Percentiles rank a stretch among this genome's conserved stretches.
Evolutionary conservation across 1,140 invertebrate genomes (phyloP).

Genomic region (Acromyrmex charruanus): DNA sequence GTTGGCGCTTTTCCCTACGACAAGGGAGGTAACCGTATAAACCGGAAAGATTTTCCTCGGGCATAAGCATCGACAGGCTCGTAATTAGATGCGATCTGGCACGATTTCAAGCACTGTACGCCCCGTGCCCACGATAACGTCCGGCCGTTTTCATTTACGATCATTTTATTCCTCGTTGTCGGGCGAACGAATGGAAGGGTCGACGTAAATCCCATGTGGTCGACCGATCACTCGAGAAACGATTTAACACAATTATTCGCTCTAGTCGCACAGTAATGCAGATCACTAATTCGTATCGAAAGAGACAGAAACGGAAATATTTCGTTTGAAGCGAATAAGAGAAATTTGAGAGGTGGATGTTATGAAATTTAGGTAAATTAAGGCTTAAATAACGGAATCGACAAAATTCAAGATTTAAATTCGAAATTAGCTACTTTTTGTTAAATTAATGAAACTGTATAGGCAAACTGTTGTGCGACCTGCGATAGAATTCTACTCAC

Average conservation of each 20-base stretch:
- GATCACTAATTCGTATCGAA: not conserved
- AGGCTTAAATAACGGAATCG: not conserved
- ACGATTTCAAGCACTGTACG: slow-evolving; percentile 54
- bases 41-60: slow-evolving; percentile 56
- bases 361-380: not conserved
- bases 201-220: slow-evolving; percentile 37
- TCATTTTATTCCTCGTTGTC: slow-evolving; percentile 49
- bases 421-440: not conserved
- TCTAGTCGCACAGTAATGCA: not conserved
- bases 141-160: slow-evolving; percentile 52
- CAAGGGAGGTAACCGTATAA: slow-evolving; percentile 27
- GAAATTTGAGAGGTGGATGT: not conserved
- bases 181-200: not conserved
- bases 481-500: not conserved
- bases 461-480: not conserved
- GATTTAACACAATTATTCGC: slow-evolving; percentile 51
- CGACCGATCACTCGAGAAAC: slow-evolving; percentile 48
- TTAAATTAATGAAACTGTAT: not conserved
- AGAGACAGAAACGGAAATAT: slow-evolving; percentile 1
- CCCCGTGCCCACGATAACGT: not conserved
- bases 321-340: not conserved
- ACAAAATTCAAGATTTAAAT: slow-evolving; percentile 1
- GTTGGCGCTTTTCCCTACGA: slow-evolving; percentile 56
- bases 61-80: slow-evolving; percentile 66
- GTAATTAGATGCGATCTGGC: slow-evolving; percentile 72